A percentile compares a stretch with the other conserved stretches of the same genome.
Conservation (phyloP, 2,888 invertebrate species). For the Silvanus unidentatus region DNA sequence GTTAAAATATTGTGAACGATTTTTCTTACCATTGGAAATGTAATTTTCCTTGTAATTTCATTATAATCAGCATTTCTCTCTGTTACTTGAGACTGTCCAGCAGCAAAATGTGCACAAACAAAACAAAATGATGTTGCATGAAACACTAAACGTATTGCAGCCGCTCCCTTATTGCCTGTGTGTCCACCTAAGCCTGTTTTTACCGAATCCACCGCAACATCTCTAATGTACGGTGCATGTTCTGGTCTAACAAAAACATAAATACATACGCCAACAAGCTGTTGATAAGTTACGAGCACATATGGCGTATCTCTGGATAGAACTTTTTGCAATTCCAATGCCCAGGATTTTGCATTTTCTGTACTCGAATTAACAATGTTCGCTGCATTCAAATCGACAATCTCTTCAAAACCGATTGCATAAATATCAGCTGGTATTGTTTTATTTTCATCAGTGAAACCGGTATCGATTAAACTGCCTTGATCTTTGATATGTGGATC, state of each 20-base stretch:
- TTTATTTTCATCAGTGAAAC: constrained; percentile 43
- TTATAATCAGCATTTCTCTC: constrained; percentile 96
- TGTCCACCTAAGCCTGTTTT: constrained; percentile 98
- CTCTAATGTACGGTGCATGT: constrained; percentile 81
- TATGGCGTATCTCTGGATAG: constrained; percentile 79
- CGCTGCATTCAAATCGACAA: constrained; percentile 96
- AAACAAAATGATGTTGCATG: constrained; percentile 95
- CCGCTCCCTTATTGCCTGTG: constrained; percentile 96
- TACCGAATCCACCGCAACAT: constrained; percentile 91
- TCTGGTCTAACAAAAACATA: constrained; percentile 90
- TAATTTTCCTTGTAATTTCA: constrained; percentile 87
- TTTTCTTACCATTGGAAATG: constrained; percentile 69
- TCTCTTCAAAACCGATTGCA: constrained; percentile 98
- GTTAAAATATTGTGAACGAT: background rate
- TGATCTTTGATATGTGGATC: constrained; percentile 66
- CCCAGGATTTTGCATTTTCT: constrained; percentile 92
- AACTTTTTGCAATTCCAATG: constrained; percentile 88
- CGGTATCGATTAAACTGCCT: constrained; percentile 46
- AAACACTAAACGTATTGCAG: constrained; percentile 84
- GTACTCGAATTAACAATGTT: constrained; percentile 95
- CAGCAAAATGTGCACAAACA: constrained; percentile 98
- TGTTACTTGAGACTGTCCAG: constrained; percentile 91
- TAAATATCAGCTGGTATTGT: constrained; percentile 80
- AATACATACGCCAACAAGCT: constrained; percentile 95
- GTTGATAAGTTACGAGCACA: constrained; percentile 86